Evolutionary conservation across 2,888 invertebrate genomes (phyloP).

Genomic region (Sinotaia quadrata): DNA sequence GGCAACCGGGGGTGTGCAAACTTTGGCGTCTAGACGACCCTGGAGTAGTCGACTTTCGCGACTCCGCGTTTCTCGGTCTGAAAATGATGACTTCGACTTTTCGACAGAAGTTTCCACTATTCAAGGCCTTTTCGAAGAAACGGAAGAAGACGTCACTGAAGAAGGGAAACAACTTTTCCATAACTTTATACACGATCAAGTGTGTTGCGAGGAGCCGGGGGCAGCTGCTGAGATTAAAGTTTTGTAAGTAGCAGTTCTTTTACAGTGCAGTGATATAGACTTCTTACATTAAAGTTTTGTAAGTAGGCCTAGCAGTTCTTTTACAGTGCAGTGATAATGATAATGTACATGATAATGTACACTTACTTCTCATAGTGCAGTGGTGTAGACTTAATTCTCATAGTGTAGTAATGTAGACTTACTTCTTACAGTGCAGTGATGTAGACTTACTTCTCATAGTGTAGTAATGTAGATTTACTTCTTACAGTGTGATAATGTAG

Average conservation of each 20-base stretch:
- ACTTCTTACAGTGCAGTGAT: too few relatives aligned
- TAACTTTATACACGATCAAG: constrained; percentile 25
- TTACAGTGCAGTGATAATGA: too few relatives aligned
- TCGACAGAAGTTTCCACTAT: background rate
- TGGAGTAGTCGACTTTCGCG: constrained; percentile 9
- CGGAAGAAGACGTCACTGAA: constrained; percentile 25
- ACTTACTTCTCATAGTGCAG: too few relatives aligned
- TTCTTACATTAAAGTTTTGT: too few relatives aligned
- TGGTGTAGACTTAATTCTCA: too few relatives aligned
- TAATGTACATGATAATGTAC: too few relatives aligned
- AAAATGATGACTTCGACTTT: background rate
- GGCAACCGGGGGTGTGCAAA: constrained; percentile 19
- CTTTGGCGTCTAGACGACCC: constrained; percentile 15
- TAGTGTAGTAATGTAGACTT: too few relatives aligned
- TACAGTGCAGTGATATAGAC: background rate
- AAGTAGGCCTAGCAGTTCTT: too few relatives aligned
- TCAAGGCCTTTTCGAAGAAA: too few relatives aligned
- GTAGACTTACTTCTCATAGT: too few relatives aligned
- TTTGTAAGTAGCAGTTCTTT: constrained; percentile 4
- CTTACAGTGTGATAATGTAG: too few relatives aligned
- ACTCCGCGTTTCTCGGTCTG: background rate
- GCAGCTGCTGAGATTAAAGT: background rate
- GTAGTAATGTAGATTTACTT: too few relatives aligned
- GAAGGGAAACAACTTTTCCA: constrained; percentile 30
- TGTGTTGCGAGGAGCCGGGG: constrained; percentile 14